phyloP scores from a whole-genome alignment of 2,113 vertebrate species.

The Phylloscopus trochiloides region DNA sequence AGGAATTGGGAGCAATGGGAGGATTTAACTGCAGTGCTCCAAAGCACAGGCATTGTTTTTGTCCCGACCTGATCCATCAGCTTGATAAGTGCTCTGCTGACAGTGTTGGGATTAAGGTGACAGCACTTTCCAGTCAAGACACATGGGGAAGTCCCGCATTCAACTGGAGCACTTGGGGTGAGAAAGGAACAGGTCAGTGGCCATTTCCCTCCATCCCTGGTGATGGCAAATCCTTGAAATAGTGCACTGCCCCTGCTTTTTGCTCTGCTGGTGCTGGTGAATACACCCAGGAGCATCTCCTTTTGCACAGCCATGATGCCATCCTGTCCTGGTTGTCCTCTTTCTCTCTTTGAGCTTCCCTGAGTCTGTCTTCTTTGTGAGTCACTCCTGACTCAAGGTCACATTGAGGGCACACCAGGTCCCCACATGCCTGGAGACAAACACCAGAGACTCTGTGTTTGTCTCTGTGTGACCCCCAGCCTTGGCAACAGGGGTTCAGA shows the following conservation, averaged over 20 bases:
- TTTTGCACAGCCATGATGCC: neutral
- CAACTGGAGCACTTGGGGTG: neutral
- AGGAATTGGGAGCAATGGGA: neutral
- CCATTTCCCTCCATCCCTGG: neutral
- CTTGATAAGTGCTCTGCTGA: neutral
- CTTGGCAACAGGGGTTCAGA: fast-evolving
- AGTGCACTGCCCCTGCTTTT: neutral
- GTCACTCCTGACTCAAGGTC: neutral
- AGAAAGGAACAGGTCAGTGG: neutral
- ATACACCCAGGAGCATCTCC: neutral
- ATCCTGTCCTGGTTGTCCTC: neutral
- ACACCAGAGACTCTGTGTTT: neutral
- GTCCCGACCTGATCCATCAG: neutral
- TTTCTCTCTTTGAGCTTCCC: neutral
- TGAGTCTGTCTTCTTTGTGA: neutral
- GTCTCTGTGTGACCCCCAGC: neutral
- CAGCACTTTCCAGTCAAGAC: neutral
- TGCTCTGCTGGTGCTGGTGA: neutral
- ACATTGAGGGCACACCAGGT: fast-evolving
- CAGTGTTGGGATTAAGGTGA: neutral
- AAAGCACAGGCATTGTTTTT: neutral
- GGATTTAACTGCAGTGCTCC: neutral
- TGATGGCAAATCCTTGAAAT: neutral
- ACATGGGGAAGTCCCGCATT: fast-evolving
- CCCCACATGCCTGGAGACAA: neutral